Percentiles rank a stretch among this genome's conserved stretches.
phyloP scores from a whole-genome alignment of 2,113 vertebrate genomes.

The Brachyhypopomus occidentalis region DNA sequence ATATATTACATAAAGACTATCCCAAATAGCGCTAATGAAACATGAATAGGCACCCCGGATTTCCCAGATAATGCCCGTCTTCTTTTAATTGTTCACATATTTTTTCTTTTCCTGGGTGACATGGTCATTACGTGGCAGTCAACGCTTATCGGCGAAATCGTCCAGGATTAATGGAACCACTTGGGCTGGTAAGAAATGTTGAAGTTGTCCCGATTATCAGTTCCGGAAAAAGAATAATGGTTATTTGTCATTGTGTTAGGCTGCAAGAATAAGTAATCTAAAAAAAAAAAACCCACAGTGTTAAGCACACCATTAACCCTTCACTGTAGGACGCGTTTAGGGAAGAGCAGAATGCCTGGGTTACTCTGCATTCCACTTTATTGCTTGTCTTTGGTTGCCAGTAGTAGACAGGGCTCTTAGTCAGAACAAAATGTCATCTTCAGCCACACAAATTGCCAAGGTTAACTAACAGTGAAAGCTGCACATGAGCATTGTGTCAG shows the following conservation, averaged over 20 bases:
- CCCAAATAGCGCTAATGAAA: slow-evolving; percentile 90
- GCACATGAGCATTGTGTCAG: background rate
- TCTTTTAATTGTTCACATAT: slow-evolving; percentile 99
- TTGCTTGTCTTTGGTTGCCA: slow-evolving; percentile 29
- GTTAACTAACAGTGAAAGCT: slow-evolving; percentile 19
- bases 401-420: background rate
- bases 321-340: slow-evolving; percentile 63
- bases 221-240: slow-evolving; percentile 97
- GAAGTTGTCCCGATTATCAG: slow-evolving; percentile 99
- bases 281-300: slow-evolving; percentile 64
- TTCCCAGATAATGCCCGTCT: slow-evolving; percentile 87
- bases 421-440: slow-evolving; percentile 7
- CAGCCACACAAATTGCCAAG: slow-evolving; percentile 16
- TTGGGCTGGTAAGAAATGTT: slow-evolving; percentile 96
- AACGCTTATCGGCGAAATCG: slow-evolving; percentile 95
- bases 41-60: slow-evolving; percentile 82
- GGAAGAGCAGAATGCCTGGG: slow-evolving; percentile 40
- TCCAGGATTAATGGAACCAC: slow-evolving; percentile 99
- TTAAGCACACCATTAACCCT: slow-evolving; percentile 88
- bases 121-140: slow-evolving; percentile 98
- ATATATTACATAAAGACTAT: slow-evolving; percentile 81
- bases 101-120: slow-evolving; percentile 87
- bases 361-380: slow-evolving; percentile 42
- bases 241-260: slow-evolving; percentile 99
- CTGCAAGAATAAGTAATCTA: slow-evolving; percentile 87